Evolutionary conservation across 2,113 vertebrate species (phyloP), one percentile per base, ranked within the genome.

Genomic region (Pica pica): DNA sequence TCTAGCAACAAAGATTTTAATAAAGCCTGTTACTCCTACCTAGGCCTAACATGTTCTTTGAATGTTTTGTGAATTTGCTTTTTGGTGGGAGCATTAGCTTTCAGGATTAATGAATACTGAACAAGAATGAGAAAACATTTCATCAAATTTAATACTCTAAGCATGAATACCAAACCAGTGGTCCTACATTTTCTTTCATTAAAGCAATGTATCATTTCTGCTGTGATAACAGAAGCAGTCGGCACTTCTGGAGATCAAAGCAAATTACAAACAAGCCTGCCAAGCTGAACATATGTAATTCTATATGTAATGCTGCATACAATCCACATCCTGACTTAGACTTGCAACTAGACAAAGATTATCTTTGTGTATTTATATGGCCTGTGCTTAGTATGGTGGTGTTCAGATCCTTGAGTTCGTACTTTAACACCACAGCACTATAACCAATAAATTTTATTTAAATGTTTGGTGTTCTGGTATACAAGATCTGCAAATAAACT

Each of bases 211-310:
- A 95, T 88, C 83, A 96, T 74, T 90, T 93, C 76, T 83, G 76
- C 68, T 70, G 83, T 42, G 92, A 86, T 96, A 96, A 96, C 83
- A 96, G 94, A 67, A 92, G 31, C 60, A 94, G 71, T 94, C 68
- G 0, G 31, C 96, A 86, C 93, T 91, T 90, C 55, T 63, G 63
- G 71, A 95, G 92, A 95, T 95, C 87, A 95, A 96, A 94, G 92
- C 28, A 52, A 86, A 71, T 46, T 47, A 71, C 61, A 92, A 95
- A 75, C 73, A 81, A 70, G 68, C 41, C 73, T 87, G 83, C 56
- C 81, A 75, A 81, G 65, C 33, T 76, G 79, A 90, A 93, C 93
- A 90, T 86, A 77, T 60, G 92, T 94, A 93, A 97, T 95, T 93
- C 83, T 88, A 89, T 94, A 95, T 47, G 83, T 75, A 94, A 67